A percentile compares a stretch with the other conserved stretches of the same genome.
phyloP scores from a whole-genome alignment of 2,888 invertebrate genomes.

The Pelosia muscerda region DNA sequence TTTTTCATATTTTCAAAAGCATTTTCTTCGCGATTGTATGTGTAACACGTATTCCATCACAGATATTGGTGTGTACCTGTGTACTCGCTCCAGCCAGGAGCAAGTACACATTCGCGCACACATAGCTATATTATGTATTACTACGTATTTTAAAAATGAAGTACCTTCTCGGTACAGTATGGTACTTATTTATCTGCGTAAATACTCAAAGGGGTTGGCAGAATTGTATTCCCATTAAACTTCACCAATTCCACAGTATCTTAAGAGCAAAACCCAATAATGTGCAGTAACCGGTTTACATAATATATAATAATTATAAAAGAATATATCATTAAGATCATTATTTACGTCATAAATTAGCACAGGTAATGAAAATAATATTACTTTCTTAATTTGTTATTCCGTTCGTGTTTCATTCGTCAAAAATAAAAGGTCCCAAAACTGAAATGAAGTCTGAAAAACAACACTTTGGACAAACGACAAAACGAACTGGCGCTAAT shows the following conservation, averaged over 20 bases:
- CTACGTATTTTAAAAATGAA: background rate
- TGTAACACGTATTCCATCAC: constrained; percentile 76
- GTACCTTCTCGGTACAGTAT: background rate
- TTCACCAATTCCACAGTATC: no score
- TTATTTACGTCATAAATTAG: background rate
- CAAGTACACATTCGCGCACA: background rate
- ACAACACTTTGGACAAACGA: background rate
- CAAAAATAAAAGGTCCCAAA: background rate
- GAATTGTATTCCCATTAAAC: no score
- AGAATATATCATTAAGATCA: no score
- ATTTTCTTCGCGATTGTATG: constrained; percentile 45
- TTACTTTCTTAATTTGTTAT: background rate
- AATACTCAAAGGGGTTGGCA: no score
- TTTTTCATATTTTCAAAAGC: background rate
- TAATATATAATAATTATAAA: no score
- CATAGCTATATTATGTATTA: background rate
- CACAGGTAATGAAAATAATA: background rate
- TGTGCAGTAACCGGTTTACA: no score
- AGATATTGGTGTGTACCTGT: constrained; percentile 64
- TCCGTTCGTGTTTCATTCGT: background rate
- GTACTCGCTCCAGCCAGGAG: constrained; percentile 21
- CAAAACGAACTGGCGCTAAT: constrained; percentile 1
- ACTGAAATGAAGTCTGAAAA: background rate
- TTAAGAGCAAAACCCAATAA: no score
- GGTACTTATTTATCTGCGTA: background rate